Percentiles rank a stretch among this genome's conserved stretches.
These are phyloP conservation scores for Cranoglanis bouderius DNA, from an alignment of 2,113 vertebrate species.

Conservation along the genomic window DNA sequence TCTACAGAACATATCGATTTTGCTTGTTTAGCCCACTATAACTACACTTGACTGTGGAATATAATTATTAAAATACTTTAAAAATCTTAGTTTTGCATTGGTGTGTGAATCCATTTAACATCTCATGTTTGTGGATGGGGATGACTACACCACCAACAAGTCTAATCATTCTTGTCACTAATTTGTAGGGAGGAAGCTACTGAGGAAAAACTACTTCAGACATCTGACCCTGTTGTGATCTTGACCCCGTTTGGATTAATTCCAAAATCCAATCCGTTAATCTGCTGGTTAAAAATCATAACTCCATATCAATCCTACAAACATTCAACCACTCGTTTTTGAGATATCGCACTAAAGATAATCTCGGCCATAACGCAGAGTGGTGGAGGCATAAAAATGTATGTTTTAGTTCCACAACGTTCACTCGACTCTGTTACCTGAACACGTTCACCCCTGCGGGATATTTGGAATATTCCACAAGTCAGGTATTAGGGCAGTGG, in stretches of 20 bases:
- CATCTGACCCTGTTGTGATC: neutral
- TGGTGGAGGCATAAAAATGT: neutral
- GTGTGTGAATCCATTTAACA: too few species aligned
- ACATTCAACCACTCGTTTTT: too few species aligned
- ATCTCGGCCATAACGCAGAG: neutral
- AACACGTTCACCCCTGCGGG: too few species aligned
- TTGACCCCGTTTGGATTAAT: neutral
- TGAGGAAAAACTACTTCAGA: neutral
- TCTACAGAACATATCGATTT: neutral
- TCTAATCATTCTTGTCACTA: too few species aligned
- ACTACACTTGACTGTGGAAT: too few species aligned
- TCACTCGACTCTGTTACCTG: neutral
- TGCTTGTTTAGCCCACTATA: too few species aligned
- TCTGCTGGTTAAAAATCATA: neutral
- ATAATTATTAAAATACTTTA: too few species aligned
- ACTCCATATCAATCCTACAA: too few species aligned
- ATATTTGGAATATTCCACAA: neutral
- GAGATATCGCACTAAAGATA: neutral
- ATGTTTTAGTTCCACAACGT: neutral
- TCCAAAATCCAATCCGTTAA: neutral
- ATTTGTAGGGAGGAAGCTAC: neutral
- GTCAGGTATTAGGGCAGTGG: neutral
- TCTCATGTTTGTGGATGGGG: too few species aligned
- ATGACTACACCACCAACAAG: too few species aligned
- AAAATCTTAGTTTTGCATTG: too few species aligned